Evolutionary conservation across 2,888 invertebrate genomes (phyloP), one percentile per base, ranked within the genome.

Genomic region (Tachina fera): DNA sequence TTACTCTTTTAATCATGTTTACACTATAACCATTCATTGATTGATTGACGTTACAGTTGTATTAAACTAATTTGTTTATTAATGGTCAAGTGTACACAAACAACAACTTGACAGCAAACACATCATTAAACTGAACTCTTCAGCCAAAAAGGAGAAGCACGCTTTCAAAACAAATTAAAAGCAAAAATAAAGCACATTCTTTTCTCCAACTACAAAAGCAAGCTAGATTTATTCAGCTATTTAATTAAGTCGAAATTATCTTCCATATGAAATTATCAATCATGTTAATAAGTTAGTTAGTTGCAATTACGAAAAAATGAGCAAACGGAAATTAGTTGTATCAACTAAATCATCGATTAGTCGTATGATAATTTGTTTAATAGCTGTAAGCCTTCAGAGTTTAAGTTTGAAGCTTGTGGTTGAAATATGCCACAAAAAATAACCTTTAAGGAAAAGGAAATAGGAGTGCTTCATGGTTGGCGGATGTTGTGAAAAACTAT

Each of bases 211-310:
- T 45, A 45, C 8, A 43, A 43, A 63, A 9, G 19, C 16, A 56
- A 72, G 60, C 49, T 51, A 49, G 41, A 39, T 68, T 68, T 49
- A 14, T 51, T 70, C 43, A 78, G 63, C 45, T 13, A 19, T 71
- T 71, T 63, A 63, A 71, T 56, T 79, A 41, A 39, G 61, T 41
- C 39, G 11, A 72, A 74, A 77, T 78, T 78, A 72, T 39, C 51
- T 67, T 51, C 47, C 61, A 78, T 83, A 61, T 74, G 31, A 78
- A 67, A 72, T 83, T 78, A 78, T 72, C 83, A 78, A 13, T 61
- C 67, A 74, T 83, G 77, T 78, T 72, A 72, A 78, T 78, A 39
- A 39, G 47, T 1, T 70, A 58, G 68, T 53, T 47, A 68, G 68
- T 43, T 47, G 58, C 71, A 65, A 71, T 61, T 47, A 77, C n/a